phyloP scores from a whole-genome alignment of 37 sponge, comb jelly and placozoan species.

The Beroe forskalii region DNA sequence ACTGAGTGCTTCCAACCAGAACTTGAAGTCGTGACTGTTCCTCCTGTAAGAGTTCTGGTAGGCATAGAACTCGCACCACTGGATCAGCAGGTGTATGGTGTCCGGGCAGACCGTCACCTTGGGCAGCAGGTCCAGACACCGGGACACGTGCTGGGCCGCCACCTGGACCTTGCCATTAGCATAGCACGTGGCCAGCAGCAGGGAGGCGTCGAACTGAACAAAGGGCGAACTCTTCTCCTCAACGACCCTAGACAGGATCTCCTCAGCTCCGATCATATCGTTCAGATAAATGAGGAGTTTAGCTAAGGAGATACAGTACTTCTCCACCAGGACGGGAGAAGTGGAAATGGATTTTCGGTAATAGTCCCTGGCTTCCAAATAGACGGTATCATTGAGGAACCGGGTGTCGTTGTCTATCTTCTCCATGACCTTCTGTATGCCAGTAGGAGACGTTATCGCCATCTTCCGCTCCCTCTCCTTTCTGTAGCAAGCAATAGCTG shows the following conservation, averaged over 20 bases:
- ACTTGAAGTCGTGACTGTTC: conserved; percentile 15
- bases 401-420: background rate
- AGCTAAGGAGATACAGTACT: conserved; percentile 29
- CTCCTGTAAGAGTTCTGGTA: conserved; percentile 25
- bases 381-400: background rate
- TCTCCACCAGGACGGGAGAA: background rate
- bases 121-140: conserved; percentile 39
- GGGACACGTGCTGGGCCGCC: conserved; percentile 44
- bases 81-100: background rate
- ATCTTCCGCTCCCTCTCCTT: conserved; percentile 32
- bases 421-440: background rate
- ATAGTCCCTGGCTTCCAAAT: conserved; percentile 4
- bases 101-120: background rate
- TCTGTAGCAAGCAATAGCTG: conserved; percentile 39
- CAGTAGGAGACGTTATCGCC: conserved; percentile 32
- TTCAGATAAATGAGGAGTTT: conserved; percentile 32
- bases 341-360: background rate
- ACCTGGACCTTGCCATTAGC: conserved; percentile 40
- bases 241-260: conserved; percentile 2
- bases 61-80: conserved; percentile 53
- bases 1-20: conserved; percentile 2
- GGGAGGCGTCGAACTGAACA: conserved; percentile 28
- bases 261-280: conserved; percentile 40
- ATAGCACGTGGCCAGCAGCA: conserved; percentile 37
- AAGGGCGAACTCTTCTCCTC: background rate